Percentiles rank a stretch among this genome's conserved stretches.
Evolutionary conservation across 2,888 invertebrate species (phyloP).

Genomic region (Allophyes oxyacanthae): DNA sequence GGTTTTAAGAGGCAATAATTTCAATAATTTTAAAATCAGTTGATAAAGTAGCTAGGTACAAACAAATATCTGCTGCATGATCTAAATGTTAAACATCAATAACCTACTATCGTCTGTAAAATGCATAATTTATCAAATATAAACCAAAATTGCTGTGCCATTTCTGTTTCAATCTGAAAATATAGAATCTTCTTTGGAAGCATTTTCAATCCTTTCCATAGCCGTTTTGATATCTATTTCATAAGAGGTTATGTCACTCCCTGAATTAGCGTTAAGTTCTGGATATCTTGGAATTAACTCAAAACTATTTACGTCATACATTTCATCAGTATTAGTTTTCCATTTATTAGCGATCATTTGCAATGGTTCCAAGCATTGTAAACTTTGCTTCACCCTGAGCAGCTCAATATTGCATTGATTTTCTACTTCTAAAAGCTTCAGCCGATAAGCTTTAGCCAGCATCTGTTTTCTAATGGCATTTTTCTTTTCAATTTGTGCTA

Average conservation of each 20-base stretch:
- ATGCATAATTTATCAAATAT: background rate
- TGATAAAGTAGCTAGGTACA: too few relatives aligned
- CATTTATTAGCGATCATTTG: conserved; percentile 81
- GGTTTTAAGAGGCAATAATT: too few relatives aligned
- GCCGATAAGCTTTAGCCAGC: conserved; percentile 81
- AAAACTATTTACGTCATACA: conserved; percentile 72
- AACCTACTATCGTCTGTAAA: background rate
- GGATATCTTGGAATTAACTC: conserved; percentile 79
- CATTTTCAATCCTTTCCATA: conserved; percentile 50
- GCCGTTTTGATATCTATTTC: conserved; percentile 55
- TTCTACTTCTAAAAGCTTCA: conserved; percentile 84
- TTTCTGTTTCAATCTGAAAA: conserved; percentile 41
- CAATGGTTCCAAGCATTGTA: conserved; percentile 83
- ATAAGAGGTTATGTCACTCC: conserved; percentile 63
- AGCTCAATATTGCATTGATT: conserved; percentile 86
- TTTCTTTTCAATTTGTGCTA: conserved; percentile 84
- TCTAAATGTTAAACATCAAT: conserved; percentile 2
- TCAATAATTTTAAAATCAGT: too few relatives aligned
- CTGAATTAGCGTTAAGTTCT: conserved; percentile 68
- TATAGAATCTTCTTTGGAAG: conserved; percentile 53
- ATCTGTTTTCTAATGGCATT: conserved; percentile 84
- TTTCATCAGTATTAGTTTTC: conserved; percentile 69
- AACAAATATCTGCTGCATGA: background rate
- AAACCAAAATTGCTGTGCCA: background rate
- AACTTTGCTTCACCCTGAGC: conserved; percentile 81